Evolutionary conservation across 1,140 invertebrate genomes (phyloP), one percentile per base, ranked within the genome.

Genomic region (Fopius arisanus): DNA sequence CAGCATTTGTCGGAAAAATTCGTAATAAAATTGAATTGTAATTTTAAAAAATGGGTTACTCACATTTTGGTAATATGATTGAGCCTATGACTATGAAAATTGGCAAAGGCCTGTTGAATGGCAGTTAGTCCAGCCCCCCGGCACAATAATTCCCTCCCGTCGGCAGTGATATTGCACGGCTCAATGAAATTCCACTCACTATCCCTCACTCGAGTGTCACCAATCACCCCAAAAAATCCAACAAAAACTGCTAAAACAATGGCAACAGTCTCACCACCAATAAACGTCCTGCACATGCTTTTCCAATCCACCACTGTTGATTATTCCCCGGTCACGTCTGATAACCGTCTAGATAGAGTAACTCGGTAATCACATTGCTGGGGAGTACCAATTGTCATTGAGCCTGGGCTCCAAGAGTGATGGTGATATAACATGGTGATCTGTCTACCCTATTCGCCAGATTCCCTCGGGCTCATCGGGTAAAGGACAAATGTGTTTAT

Each of bases 91-190:
- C 3, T 10, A n/a, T 48, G 19, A 14, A 59, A 51, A 31, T 14
- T 54, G 66, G n/a, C 12, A 21, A 73, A n/a, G 26, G 43, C 72
- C 33, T 62, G 31, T 21, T 73, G 63, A 16, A 73, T 23, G 29
- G 66, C 62, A 23, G 37, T 37, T 16, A 73, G 12, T 31, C 66
- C 63, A 10, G 48, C 29, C 19, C 66, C 66, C 7, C 66, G 81
- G 40, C 84, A 86, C 14, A 81, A 41, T 14, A 81, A 75, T 69
- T 84, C 82, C 67, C 79, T 79, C 19, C 79, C 81, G 40, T 85
- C 80, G 67, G 75, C 73, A 6, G 74, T 78, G 68, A 82, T 70
- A 73, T 82, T 84, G 70, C 84, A 85, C 21, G 72, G 43, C 29
- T 75, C 67, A 23, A 51, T 12, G 65, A 73, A 65, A 23, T 33